A percentile compares a stretch with the other conserved stretches of the same genome.
Evolutionary conservation across 2,888 invertebrate genomes (phyloP).

Genomic region (Pteria penguin): DNA sequence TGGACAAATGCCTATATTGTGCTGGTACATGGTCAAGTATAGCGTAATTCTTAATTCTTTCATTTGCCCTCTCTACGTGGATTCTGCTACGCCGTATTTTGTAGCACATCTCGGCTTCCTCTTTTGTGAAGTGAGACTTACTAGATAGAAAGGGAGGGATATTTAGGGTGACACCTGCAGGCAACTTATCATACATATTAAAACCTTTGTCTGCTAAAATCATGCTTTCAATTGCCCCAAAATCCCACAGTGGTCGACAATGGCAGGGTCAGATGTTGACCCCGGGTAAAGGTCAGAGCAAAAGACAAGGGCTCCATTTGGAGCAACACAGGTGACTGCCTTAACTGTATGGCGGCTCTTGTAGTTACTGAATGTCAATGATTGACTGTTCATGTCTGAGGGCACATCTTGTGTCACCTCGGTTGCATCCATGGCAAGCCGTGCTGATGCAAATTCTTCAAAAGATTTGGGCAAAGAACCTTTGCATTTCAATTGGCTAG

Average conservation of each 20-base stretch:
- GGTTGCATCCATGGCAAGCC: slow-evolving; percentile 10
- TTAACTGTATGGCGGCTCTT: slow-evolving; percentile 28
- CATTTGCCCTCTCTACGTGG: too few species aligned
- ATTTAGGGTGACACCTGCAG: slow-evolving; percentile 14
- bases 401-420: slow-evolving; percentile 8
- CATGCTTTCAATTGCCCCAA: slow-evolving; percentile 1
- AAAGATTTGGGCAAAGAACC: slow-evolving; percentile 17
- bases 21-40: slow-evolving; percentile 23
- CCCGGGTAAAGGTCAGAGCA: slow-evolving; percentile 11
- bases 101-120: slow-evolving; percentile 6
- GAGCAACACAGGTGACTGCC: slow-evolving; percentile 29
- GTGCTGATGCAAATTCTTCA: slow-evolving; percentile 11
- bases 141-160: slow-evolving; percentile 16
- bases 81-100: not conserved
- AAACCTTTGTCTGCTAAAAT: slow-evolving; percentile 27
- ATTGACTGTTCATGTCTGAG: slow-evolving; percentile 9
- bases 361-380: slow-evolving; percentile 10
- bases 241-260: not conserved
- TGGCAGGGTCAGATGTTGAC: slow-evolving; percentile 11
- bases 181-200: slow-evolving; percentile 19
- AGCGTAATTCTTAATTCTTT: slow-evolving; percentile 14
- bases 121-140: slow-evolving; percentile 15
- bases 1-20: slow-evolving; percentile 17
- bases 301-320: slow-evolving; percentile 17
- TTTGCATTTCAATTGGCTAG: slow-evolving; percentile 18